These are phyloP conservation scores for Alouatta palliata DNA, from an alignment of 2,113 vertebrate species.

Conservation along the genomic window DNA sequence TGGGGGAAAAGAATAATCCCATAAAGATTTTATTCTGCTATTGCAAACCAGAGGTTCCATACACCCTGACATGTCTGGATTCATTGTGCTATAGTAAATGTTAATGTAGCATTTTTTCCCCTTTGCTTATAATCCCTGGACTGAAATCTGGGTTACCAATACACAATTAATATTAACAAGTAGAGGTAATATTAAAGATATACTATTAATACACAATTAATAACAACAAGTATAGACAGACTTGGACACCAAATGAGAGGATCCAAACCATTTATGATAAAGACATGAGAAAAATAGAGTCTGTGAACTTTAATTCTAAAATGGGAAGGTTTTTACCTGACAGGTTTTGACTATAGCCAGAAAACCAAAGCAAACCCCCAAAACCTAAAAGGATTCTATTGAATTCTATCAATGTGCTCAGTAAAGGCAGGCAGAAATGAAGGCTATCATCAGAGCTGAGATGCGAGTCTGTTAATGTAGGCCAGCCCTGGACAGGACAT, in stretches of 20 bases:
- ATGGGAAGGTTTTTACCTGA: accelerated
- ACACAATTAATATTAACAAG: not conserved
- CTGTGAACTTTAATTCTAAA: not conserved
- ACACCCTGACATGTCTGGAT: constrained; percentile 54
- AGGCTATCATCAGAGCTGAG: not conserved
- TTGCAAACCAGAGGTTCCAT: constrained; percentile 53
- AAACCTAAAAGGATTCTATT: not conserved
- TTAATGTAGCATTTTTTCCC: constrained; percentile 55
- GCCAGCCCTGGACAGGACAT: not conserved
- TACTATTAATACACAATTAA: not conserved
- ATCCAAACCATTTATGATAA: not conserved
- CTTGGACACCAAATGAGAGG: not conserved
- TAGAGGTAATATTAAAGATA: not conserved
- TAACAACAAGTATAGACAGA: not conserved
- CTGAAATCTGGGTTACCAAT: constrained; percentile 15
- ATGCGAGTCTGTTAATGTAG: not conserved
- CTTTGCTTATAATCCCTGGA: accelerated
- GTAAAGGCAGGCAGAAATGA: not conserved
- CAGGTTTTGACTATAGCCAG: not conserved
- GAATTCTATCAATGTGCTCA: not conserved
- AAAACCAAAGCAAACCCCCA: not conserved
- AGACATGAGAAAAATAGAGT: not conserved
- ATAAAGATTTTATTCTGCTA: not conserved
- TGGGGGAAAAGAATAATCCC: constrained; percentile 13
- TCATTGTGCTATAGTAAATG: not conserved